Evolutionary conservation across 2,888 invertebrate species (phyloP).

Genomic region (Poecilus cupreus): DNA sequence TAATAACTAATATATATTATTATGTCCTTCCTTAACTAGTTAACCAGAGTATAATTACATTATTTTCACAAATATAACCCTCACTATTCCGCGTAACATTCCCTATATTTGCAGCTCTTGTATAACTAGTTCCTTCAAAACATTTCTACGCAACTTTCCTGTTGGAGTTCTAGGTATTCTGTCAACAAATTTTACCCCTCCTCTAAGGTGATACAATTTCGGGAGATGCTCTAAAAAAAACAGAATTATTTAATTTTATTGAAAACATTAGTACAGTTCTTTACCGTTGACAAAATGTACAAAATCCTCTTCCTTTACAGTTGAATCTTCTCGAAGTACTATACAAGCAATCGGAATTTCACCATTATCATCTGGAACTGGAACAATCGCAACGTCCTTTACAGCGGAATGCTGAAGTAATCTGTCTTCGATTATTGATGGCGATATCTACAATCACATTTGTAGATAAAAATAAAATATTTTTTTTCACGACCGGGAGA

Average conservation of each 20-base stretch:
- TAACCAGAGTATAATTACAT: no score
- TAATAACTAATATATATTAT: no score
- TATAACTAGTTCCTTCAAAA: neutral
- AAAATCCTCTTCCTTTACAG: conserved; percentile 75
- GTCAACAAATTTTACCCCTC: neutral
- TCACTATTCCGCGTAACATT: no score
- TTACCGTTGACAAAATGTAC: conserved; percentile 73
- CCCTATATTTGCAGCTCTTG: neutral
- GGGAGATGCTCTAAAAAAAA: conserved; percentile 10
- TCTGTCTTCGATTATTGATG: conserved; percentile 85
- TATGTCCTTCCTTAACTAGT: no score
- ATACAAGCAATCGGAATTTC: conserved; percentile 83
- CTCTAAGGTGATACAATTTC: neutral
- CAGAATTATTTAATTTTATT: neutral
- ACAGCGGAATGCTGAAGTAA: conserved; percentile 81
- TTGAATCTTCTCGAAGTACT: conserved; percentile 73
- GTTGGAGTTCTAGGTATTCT: no score
- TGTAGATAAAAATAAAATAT: neutral
- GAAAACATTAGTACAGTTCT: neutral
- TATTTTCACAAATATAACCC: no score
- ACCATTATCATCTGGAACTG: conserved; percentile 79
- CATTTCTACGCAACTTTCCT: neutral
- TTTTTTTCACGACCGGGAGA: no score
- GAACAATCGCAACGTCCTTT: conserved; percentile 85
- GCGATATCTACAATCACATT: conserved; percentile 76